Percentiles rank a stretch among this genome's conserved stretches.
phyloP scores from a whole-genome alignment of 2,888 invertebrate genomes.

The Branchipolynoe longqiensis region DNA sequence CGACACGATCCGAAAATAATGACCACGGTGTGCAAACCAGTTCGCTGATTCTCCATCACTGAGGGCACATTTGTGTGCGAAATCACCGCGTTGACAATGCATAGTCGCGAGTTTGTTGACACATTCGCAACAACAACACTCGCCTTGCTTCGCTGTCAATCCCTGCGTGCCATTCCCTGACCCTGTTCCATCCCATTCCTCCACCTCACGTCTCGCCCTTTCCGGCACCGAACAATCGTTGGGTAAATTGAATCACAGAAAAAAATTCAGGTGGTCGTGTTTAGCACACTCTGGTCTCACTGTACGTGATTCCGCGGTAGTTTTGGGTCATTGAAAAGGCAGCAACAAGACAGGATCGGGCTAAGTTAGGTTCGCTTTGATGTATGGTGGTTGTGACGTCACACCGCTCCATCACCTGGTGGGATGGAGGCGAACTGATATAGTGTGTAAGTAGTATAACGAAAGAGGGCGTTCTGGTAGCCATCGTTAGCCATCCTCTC shows the following conservation, averaged over 20 bases:
- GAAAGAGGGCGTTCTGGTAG: conserved; percentile 5
- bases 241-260: too few relatives aligned
- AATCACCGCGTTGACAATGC: background rate
- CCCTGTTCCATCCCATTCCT: background rate
- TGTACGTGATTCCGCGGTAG: background rate
- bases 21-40: background rate
- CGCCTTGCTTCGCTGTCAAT: background rate
- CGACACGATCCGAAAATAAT: too few relatives aligned
- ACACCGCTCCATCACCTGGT: background rate
- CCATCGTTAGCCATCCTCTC: too few relatives aligned
- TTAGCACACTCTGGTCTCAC: too few relatives aligned
- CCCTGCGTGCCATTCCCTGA: background rate
- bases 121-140: conserved; percentile 25
- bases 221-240: too few relatives aligned
- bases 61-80: background rate
- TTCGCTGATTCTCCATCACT: background rate
- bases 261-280: too few relatives aligned
- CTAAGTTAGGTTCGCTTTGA: conserved; percentile 17
- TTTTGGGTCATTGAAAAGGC: conserved; percentile 30
- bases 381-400: conserved; percentile 39
- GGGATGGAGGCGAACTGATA: too few relatives aligned
- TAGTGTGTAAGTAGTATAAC: conserved; percentile 15
- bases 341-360: background rate
- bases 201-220: background rate
- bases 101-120: background rate